Evolutionary conservation across 2,113 vertebrate genomes (phyloP).

Genomic region (Madoqua kirkii): DNA sequence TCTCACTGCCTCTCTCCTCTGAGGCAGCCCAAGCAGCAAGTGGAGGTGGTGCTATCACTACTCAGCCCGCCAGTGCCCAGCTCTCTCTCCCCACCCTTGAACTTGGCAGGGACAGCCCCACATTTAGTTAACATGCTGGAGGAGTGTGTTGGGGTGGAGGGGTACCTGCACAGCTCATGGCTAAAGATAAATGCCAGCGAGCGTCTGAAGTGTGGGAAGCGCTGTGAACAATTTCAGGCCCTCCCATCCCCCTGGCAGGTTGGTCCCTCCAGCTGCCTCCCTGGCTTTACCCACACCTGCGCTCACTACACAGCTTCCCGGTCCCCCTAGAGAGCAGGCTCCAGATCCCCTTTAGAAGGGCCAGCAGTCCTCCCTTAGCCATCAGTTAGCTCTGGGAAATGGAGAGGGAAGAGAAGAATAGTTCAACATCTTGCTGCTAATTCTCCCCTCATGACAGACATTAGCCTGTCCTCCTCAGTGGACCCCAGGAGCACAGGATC

Average conservation of each 20-base stretch:
- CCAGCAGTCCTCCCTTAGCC: not conserved
- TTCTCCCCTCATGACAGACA: not conserved
- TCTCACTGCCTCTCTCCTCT: not conserved
- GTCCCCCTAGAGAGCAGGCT: not conserved
- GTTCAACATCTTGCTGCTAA: not conserved
- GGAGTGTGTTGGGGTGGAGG: not conserved
- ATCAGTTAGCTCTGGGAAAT: not conserved
- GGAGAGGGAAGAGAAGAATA: not conserved
- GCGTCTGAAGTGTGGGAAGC: not conserved
- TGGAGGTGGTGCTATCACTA: not conserved
- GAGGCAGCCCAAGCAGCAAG: not conserved
- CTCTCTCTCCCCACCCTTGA: not conserved
- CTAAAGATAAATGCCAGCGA: not conserved
- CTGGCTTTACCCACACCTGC: too few species aligned
- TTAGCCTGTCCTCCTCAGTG: not conserved
- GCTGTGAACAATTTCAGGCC: not conserved
- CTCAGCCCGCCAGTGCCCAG: not conserved
- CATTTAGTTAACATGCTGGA: not conserved
- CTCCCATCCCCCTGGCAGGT: not conserved
- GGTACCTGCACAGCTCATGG: not conserved
- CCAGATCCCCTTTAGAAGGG: not conserved
- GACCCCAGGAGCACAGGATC: not conserved
- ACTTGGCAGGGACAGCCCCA: not conserved
- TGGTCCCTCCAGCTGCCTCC: not conserved
- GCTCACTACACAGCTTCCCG: rapidly evolving